Base-by-base conservation (phyloP, 2,888 invertebrate species). In the Nebria brevicollis region DNA sequence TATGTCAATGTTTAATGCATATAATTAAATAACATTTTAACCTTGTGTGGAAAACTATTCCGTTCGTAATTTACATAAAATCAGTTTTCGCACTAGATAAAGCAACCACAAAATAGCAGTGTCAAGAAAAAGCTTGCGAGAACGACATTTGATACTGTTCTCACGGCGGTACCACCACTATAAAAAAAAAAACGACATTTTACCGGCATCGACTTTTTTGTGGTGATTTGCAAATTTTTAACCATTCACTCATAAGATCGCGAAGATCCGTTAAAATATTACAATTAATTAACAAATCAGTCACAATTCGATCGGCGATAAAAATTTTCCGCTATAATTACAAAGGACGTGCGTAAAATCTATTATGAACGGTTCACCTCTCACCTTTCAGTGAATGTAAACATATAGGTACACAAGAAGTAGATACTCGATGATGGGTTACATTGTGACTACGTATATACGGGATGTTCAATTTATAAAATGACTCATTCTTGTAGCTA, bases 271-370 rank as follows among this genome's bases (percentile, higher is more conserved):
- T 70, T 70, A 26, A 25, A 54, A 68, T 25, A 68, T 68, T 64
- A 73, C 65, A 77, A 77, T 78, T 34, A 66, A 78, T 78, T 64
- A 65, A 73, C 73, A 73, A 73, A 78, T 78, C 78, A 78, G 73
- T 78, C 66, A 78, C 78, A 78, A 66, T 66, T 26, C 54, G 65
- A 66, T 25, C 11, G 64, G 72, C 15, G 73, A 73, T 72, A 78
- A 72, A 78, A 77, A 73, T 73, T 42, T 20, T 65, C 20, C 20
- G 34, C 41, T n/a, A 65, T 78, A 78, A 78, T 78, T 78, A 78
- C 73, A 15, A 20, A 41, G 13, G 78, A 73, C 78, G 78, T 73
- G 78, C 78, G 73, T 78, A 73, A 78, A 78, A 78, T 78, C 78
- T 78, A 73, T 78, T 78, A 78, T 78, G 73, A 72, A 73, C 64